These are phyloP conservation scores for Pelecanus crispus DNA, from an alignment of 2,113 vertebrate species.

Conservation along the genomic window DNA sequence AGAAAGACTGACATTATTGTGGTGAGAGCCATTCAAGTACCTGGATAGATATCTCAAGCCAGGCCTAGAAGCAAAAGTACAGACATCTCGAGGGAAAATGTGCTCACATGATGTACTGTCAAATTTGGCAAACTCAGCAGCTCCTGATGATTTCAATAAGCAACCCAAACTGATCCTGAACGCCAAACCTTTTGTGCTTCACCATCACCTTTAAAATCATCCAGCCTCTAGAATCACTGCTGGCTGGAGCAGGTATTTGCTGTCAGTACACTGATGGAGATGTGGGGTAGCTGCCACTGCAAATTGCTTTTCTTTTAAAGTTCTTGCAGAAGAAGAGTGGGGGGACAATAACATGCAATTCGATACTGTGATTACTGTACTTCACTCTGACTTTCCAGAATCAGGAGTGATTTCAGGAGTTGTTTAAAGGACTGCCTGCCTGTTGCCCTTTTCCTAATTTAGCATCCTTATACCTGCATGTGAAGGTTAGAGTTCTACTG, in stretches of 20 bases:
- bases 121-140: background rate
- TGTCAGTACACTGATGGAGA: background rate
- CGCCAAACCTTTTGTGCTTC: background rate
- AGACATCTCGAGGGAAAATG: background rate
- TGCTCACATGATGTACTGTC: background rate
- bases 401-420: background rate
- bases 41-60: background rate
- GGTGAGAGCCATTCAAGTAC: background rate
- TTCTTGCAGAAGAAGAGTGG: background rate
- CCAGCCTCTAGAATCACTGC: background rate
- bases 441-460: background rate
- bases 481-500: constrained; percentile 10
- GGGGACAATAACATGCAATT: background rate
- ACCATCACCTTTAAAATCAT: background rate
- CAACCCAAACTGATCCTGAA: background rate
- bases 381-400: background rate
- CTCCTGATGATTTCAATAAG: background rate
- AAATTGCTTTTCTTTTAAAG: background rate
- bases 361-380: background rate
- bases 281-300: background rate
- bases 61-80: background rate
- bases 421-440: background rate
- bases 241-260: background rate
- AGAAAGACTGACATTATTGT: background rate
- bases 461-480: background rate